Conservation (phyloP, 2,888 invertebrate genomes). For the Neelides folsomi region DNA sequence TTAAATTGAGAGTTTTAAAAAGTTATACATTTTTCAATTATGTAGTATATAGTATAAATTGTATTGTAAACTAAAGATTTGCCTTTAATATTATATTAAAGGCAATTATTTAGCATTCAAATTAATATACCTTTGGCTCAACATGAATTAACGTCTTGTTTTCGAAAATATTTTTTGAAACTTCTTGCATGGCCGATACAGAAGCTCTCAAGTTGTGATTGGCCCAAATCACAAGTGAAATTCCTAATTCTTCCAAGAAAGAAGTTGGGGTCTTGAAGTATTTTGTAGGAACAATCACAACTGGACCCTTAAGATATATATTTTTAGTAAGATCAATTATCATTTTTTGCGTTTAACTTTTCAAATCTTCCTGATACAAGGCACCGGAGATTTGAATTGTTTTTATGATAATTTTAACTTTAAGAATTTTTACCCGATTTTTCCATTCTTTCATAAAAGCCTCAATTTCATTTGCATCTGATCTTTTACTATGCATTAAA, state of each 20-base stretch:
- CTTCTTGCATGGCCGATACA: conserved; percentile 39
- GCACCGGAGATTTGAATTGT: neutral
- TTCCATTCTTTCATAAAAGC: conserved; percentile 40
- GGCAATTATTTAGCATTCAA: neutral
- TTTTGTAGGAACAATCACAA: conserved; percentile 41
- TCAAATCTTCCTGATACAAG: neutral
- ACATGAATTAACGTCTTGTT: conserved; percentile 37
- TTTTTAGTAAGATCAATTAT: neutral
- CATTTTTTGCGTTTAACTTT: neutral
- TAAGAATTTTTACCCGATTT: conserved; percentile 35
- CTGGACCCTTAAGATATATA: conserved; percentile 36
- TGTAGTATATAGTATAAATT: too few species aligned
- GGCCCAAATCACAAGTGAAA: conserved; percentile 40
- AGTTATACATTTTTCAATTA: neutral
- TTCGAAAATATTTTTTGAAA: conserved; percentile 35
- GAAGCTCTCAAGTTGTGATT: conserved; percentile 40
- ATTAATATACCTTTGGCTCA: conserved; percentile 36
- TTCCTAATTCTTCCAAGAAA: conserved; percentile 37
- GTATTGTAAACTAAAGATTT: too few species aligned
- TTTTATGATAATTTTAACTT: neutral
- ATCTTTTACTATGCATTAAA: conserved; percentile 40
- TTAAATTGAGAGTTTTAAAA: conserved; percentile 7
- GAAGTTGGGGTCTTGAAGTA: conserved; percentile 39
- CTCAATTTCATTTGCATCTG: conserved; percentile 39
- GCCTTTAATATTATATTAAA: too few species aligned